Evolutionary conservation across 2,797 vertebrate genomes (phyloP).

Genomic region (Bradypodion pumilum): DNA sequence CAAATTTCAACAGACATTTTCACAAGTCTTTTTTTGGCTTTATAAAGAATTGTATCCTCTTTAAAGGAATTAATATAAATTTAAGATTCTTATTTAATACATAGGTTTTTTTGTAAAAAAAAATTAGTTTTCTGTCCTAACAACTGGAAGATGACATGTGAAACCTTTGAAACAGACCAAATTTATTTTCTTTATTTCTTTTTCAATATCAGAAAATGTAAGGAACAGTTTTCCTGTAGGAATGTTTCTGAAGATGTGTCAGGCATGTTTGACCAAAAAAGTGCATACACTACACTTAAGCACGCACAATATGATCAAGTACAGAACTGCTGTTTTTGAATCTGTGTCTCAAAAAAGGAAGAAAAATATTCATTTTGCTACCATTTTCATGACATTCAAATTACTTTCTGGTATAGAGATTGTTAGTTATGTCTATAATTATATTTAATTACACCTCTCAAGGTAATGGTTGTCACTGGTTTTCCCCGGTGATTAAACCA

Average conservation of each 20-base stretch:
- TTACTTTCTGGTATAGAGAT: constrained; percentile 5
- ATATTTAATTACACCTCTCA: not conserved
- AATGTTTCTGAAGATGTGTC: constrained; percentile 21
- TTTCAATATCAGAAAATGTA: not conserved
- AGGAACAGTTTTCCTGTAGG: not conserved
- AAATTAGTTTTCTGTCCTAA: not conserved
- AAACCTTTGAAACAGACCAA: constrained; percentile 13
- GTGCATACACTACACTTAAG: not conserved
- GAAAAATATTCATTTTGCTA: not conserved
- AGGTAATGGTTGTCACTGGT: not conserved
- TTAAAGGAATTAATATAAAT: not conserved
- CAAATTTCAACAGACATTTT: too few species aligned
- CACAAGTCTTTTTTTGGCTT: not conserved
- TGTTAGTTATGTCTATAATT: not conserved
- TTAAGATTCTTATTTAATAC: not conserved
- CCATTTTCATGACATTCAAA: fast-evolving
- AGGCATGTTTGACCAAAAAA: not conserved
- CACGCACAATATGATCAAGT: not conserved
- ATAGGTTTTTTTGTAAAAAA: too few species aligned
- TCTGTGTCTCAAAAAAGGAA: not conserved
- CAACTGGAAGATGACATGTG: not conserved
- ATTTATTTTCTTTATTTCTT: too few species aligned
- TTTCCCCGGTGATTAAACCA: not conserved
- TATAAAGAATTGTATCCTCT: not conserved
- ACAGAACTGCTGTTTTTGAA: constrained; percentile 25